A percentile compares a stretch with the other conserved stretches of the same genome.
Conservation (phyloP, 2,113 vertebrate genomes). For the Brachypteracias leptosomus region DNA sequence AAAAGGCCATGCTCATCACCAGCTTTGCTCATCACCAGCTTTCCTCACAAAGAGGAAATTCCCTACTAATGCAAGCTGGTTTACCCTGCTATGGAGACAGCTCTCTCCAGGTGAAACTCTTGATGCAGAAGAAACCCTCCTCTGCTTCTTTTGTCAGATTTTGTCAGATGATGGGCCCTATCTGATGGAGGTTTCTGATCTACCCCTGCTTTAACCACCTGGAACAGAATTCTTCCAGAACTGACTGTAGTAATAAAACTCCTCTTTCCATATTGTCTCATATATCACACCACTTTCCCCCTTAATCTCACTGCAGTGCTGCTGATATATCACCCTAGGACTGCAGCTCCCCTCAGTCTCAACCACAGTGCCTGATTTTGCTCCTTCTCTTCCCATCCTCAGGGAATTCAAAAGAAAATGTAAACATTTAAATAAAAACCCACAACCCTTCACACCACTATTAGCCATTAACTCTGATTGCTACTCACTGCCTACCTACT, state of each 20-base stretch:
- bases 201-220: not conserved
- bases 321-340: slow-evolving; percentile 2
- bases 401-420: not conserved
- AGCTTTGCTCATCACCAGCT: not conserved
- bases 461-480: not conserved
- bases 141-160: not conserved
- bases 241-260: not conserved
- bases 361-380: not conserved
- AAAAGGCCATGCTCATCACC: not conserved
- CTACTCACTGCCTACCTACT: not conserved
- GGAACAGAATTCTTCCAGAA: not conserved
- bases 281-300: not conserved
- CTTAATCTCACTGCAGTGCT: not conserved
- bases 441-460: not conserved
- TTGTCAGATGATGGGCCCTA: not conserved
- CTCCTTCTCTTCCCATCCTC: not conserved
- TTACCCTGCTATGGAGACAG: not conserved
- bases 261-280: not conserved
- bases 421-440: not conserved
- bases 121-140: not conserved
- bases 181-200: not conserved
- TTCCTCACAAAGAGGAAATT: not conserved
- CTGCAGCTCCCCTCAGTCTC: not conserved
- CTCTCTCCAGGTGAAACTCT: not conserved
- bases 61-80: not conserved